These are phyloP conservation scores for Drosophila arizonae DNA, from an alignment of 1,140 invertebrate species.

Conservation along the genomic window DNA sequence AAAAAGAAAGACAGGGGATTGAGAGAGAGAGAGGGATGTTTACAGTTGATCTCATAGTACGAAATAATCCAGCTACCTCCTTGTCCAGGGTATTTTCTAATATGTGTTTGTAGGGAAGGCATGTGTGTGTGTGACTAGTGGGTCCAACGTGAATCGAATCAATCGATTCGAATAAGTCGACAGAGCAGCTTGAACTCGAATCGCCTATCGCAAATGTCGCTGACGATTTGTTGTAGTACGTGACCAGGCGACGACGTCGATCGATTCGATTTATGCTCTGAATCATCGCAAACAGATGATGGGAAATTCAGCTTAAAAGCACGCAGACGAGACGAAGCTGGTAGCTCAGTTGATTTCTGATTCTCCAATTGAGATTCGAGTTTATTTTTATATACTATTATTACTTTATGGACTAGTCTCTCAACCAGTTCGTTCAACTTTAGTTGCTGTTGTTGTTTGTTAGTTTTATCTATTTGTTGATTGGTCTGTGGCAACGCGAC, in stretches of 20 bases:
- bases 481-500: constrained; percentile 27
- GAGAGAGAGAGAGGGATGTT: too few relatives aligned
- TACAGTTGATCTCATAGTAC: too few relatives aligned
- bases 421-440: constrained; percentile 62
- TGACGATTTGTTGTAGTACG: constrained; percentile 56
- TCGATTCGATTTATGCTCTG: constrained; percentile 56
- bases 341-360: neutral
- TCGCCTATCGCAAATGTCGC: constrained; percentile 29
- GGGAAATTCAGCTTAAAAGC: constrained; percentile 30
- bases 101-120: neutral
- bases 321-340: constrained; percentile 5
- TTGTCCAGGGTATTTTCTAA: too few relatives aligned
- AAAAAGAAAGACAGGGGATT: too few relatives aligned
- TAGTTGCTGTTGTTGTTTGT: constrained; percentile 14
- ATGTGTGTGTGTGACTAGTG: neutral
- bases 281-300: constrained; percentile 43
- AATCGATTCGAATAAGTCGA: constrained; percentile 70
- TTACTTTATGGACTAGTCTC: constrained; percentile 6
- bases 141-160: constrained; percentile 38
- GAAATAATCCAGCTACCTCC: too few relatives aligned
- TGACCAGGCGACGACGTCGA: constrained; percentile 37
- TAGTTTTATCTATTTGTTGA: constrained; percentile 30
- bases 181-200: constrained; percentile 13
- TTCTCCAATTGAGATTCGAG: constrained; percentile 22
- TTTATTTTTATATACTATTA: neutral